Conservation (phyloP, 2,888 invertebrate species). For the Agonum fuliginosum region DNA sequence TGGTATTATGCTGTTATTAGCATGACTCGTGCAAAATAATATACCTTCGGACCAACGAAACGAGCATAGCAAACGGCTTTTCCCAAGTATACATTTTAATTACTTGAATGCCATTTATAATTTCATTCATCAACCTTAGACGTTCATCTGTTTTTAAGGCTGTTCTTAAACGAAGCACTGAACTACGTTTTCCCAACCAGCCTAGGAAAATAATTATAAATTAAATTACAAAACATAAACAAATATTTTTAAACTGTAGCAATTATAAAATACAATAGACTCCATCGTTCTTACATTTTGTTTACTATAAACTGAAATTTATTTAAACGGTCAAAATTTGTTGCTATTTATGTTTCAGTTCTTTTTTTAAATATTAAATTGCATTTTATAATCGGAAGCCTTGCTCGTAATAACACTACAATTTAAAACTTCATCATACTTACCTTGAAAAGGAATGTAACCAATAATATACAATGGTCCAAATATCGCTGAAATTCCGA, state of each 20-base stretch:
- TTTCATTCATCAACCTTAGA: constrained; percentile 92
- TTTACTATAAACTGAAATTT: too few relatives aligned
- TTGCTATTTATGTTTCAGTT: too few relatives aligned
- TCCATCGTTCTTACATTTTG: too few relatives aligned
- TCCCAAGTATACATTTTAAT: constrained; percentile 99
- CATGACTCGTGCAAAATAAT: not conserved
- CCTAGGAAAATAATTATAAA: constrained; percentile 65
- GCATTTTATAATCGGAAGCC: too few relatives aligned
- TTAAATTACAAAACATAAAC: not conserved
- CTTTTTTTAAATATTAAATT: too few relatives aligned
- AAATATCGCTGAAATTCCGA: constrained; percentile 81
- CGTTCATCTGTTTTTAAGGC: constrained; percentile 89
- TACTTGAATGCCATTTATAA: constrained; percentile 90
- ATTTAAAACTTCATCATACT: too few relatives aligned
- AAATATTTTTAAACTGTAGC: too few relatives aligned
- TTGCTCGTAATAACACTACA: not conserved
- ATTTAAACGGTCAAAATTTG: too few relatives aligned
- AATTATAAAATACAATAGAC: too few relatives aligned
- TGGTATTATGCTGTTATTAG: not conserved
- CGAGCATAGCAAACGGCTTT: constrained; percentile 86
- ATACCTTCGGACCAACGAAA: constrained; percentile 78
- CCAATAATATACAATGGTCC: constrained; percentile 82
- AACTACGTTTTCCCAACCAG: constrained; percentile 82
- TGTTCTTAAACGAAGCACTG: constrained; percentile 83
- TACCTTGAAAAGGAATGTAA: constrained; percentile 85